Base-by-base conservation (phyloP, 2,888 invertebrate species). In the Microctonus hyperodae region DNA sequence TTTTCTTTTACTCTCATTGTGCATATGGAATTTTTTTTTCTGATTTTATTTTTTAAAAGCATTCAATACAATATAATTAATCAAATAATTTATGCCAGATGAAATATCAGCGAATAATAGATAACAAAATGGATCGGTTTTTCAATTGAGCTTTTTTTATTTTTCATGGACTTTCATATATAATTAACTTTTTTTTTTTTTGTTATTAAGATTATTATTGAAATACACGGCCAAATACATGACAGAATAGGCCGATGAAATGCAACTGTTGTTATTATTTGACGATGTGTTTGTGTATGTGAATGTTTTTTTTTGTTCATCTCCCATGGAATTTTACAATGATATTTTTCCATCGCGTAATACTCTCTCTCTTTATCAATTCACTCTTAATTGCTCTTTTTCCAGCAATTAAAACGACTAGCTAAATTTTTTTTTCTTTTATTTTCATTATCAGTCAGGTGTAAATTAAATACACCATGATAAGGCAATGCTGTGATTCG, bases 401-500 rank as follows among this genome's bases (percentile, higher is more conserved):
- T 74, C 70, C 77, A 78, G 76, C 73, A 78, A 79, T 81, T 77
- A 77, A 80, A 79, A 76, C 44, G 79, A 80, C 78, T 79, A 80
- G 77, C 76, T 79, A 79, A 68, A 72, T 74, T 74, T 69, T 69
- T 28, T 28, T 28, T 72, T 44, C 44, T 73, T 74, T 64, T 58
- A 68, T 71, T 73, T 73, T 75, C 67, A 71, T 77, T 65, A 77
- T 79, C 80, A 79, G 80, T 80, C 81, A 74, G 77, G 78, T 77
- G 79, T 74, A 71, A 70, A 58, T 73, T 65, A 65, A 72, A 72
- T 28, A 78, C 79, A 81, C 77, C 79, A 68, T 75, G 75, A 79
- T 81, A 81, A 81, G 81, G 80, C 80, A 81, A 79, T 81, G 76
- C 73, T 79, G 81, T 80, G 80, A 81, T 75, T 79, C 66, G 70